Evolutionary conservation across 1,140 invertebrate genomes (phyloP), one percentile per base, ranked within the genome.

Genomic region (Ectropis grisescens): DNA sequence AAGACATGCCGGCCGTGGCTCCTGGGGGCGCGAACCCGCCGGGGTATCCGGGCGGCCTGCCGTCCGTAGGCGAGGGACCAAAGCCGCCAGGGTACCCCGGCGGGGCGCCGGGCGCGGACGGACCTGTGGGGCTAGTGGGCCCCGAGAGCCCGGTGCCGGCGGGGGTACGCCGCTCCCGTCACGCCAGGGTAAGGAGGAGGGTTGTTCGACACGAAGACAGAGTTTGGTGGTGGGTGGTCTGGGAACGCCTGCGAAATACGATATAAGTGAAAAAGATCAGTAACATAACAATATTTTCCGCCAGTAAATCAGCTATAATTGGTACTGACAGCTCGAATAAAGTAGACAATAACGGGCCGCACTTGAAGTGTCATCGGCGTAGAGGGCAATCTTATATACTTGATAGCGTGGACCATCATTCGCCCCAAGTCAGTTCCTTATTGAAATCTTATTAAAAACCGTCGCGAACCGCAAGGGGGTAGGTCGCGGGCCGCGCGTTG

Each of bases 151-250:
- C 59, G 0, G 52, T 34, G 37, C 82, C 85, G 1, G 50, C 27
- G n/a, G 0, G 67, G 61, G 31, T 75, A 83, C 37, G 67, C 48
- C 36, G 59, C 66, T 33, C 71, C 76, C 29, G 59, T 71, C 47
- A 97, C 91, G 26, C 95, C 96, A 27, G 95, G 95, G 83, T 98
- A 98, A 0, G 96, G 96, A 35, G 96, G 96, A n/a, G 96, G 96
- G 60, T 89, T 93, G 58, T 94, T 91, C 5, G 90, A 93, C 86
- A 95, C 93, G 59, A 89, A 98, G 2, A 98, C 95, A 26, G 89
- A 89, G 66, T 95, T 92, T 19, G 91, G 91, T 86, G 88, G 70
- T 28, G 88, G 87, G 31, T 87, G 86, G 46, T 87, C 80, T 1
- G 86, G 87, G 55, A 89, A 89, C 1, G 84, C 85, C 68, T 87